phyloP scores from a whole-genome alignment of 2,888 invertebrate species.

The Drosophila silvestris region DNA sequence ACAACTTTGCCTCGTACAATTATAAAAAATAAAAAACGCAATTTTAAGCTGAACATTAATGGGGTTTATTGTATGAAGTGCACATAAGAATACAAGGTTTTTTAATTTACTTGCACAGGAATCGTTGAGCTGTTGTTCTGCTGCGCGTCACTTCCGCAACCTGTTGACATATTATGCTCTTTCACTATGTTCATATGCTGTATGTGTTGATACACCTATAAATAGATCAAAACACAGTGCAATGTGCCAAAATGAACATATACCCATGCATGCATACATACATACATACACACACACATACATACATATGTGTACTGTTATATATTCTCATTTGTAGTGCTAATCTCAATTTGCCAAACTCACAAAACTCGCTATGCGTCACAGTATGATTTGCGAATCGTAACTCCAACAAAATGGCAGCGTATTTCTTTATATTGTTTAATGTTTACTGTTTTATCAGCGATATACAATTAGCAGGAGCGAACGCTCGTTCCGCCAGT shows the following conservation, averaged over 20 bases:
- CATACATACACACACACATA: neutral
- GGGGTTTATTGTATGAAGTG: neutral
- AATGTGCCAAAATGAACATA: conserved; percentile 68
- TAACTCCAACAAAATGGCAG: conserved; percentile 33
- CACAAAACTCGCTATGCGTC: conserved; percentile 55
- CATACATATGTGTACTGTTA: conserved; percentile 7
- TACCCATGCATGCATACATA: conserved; percentile 6
- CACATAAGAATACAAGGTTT: neutral
- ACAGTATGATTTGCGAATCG: conserved; percentile 28
- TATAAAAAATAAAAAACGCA: no score
- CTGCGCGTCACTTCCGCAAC: conserved; percentile 65
- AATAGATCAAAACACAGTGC: conserved; percentile 68
- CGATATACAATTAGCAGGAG: conserved; percentile 30
- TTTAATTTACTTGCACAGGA: conserved; percentile 37
- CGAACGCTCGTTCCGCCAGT: neutral
- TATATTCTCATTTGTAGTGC: neutral
- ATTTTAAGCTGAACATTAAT: conserved; percentile 3
- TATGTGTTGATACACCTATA: conserved; percentile 46
- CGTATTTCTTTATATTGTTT: conserved; percentile 24
- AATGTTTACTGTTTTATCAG: conserved; percentile 35
- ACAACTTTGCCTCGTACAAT: conserved; percentile 10
- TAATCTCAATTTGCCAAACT: conserved; percentile 35
- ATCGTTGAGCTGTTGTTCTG: conserved; percentile 33
- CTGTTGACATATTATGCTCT: conserved; percentile 69
- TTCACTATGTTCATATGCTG: conserved; percentile 31